These are phyloP conservation scores for Microctonus brassicae DNA, from an alignment of 2,888 invertebrate species.

Conservation along the genomic window DNA sequence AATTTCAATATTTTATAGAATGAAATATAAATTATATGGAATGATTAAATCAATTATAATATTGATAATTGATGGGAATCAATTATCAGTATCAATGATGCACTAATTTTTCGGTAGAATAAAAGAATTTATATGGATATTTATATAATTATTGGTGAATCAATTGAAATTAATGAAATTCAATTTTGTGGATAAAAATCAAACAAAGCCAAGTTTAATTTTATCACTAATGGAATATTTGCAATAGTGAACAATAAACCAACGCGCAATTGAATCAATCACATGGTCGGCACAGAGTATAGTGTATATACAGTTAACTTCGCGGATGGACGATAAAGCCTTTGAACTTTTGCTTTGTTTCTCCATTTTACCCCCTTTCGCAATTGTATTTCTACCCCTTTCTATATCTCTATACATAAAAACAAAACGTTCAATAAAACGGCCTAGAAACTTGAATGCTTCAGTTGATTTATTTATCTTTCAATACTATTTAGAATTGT, in stretches of 20 bases:
- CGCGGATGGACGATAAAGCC: neutral
- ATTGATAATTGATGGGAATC: no score
- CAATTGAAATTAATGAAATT: slow-evolving; percentile 6
- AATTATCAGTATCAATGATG: no score
- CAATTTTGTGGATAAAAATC: neutral
- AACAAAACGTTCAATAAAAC: neutral
- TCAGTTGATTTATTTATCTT: neutral
- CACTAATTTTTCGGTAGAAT: neutral
- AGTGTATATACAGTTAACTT: neutral
- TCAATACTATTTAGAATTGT: neutral
- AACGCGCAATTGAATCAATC: slow-evolving; percentile 36
- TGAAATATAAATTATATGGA: neutral
- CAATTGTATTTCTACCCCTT: neutral
- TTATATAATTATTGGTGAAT: neutral
- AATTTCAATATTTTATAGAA: neutral
- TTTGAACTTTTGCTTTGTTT: slow-evolving; percentile 1
- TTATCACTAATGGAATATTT: slow-evolving; percentile 28
- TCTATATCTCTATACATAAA: neutral
- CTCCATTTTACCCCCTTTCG: neutral
- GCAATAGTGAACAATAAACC: slow-evolving; percentile 27
- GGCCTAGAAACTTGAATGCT: neutral
- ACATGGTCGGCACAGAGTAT: slow-evolving; percentile 9
- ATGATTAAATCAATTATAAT: no score
- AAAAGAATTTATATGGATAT: neutral
- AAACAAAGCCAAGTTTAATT: slow-evolving; percentile 26